Base-by-base conservation (phyloP, 2,797 vertebrate genomes). In the Columba guinea region DNA sequence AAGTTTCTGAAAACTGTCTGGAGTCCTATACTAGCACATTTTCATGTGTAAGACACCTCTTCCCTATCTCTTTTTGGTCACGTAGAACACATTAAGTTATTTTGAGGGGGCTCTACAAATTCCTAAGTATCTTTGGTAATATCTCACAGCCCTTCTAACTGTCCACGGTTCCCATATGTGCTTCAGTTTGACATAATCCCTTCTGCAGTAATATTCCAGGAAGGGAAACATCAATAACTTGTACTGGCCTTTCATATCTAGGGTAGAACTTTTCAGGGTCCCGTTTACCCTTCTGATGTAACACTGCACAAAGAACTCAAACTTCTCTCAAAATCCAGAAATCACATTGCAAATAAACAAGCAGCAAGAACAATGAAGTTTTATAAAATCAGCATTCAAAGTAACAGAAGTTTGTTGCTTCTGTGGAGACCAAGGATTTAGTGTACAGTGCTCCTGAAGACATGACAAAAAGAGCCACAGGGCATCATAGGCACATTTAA, bases 31-130 rank as follows among this genome's bases (percentile, higher is more conserved):
- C 19, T 51, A 59, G 20, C 28, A 41, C 20, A 20, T 77, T 49
- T 44, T 73, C 19, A 46, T 3, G 11, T 4, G 0, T 15, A 62
- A 80, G 51, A 64, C 7, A 18, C 7, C 30, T 59, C 32, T 49
- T 55, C 9, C 17, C 39, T 23, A 27, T 8, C 19, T 58, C 34
- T 48, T 59, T 49, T 63, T 41, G 18, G 15, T 10, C 51, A 30
- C 1, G 2, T 3, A 2, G n/a, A 82, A 2, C 32, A 82, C 80
- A 62, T 1, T 0, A 62, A 32, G 19, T 34, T 55, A 11, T 22
- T 84, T 77, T n/a, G 32, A 39, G 20, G 79, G 51, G 16, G 11
- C 23, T 83, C 68, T 80, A 48, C 15, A 55, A 83, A 48, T 58
- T 63, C 51, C 27, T 56, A 17, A 63, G 34, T 87, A 59, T n/a